These are phyloP conservation scores for Balearica regulorum DNA, from an alignment of 2,797 vertebrate genomes.

Conservation along the genomic window DNA sequence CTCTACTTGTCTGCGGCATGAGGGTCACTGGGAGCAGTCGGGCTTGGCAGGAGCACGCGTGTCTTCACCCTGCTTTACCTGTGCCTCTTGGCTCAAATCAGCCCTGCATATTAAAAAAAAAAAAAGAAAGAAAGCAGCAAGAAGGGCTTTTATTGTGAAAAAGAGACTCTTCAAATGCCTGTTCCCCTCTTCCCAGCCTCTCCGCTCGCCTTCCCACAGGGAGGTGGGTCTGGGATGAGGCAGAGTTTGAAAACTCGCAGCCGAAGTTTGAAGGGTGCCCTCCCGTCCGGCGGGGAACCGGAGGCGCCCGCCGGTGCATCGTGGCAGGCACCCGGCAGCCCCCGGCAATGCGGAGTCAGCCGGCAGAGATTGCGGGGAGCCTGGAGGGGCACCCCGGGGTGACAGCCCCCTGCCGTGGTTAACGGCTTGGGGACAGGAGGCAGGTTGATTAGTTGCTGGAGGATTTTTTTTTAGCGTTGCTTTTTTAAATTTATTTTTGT, in stretches of 20 bases:
- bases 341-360: background rate
- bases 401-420: background rate
- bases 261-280: background rate
- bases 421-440: background rate
- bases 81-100: background rate
- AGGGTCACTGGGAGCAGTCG: rapidly evolving
- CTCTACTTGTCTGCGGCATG: background rate
- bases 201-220: constrained; percentile 34
- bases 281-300: rapidly evolving
- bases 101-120: background rate
- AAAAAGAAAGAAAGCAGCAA: background rate
- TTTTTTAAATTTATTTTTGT: background rate
- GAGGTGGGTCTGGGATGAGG: constrained; percentile 62
- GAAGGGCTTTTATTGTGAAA: constrained; percentile 73
- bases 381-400: background rate
- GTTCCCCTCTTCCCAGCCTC: constrained; percentile 42
- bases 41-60: rapidly evolving
- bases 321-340: background rate
- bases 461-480: background rate
- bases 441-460: background rate
- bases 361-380: background rate
- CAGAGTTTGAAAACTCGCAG: constrained; percentile 1
- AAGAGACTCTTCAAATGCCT: constrained; percentile 22
- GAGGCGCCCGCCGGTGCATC: rapidly evolving
- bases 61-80: background rate